Evolutionary conservation across 2,797 vertebrate genomes (phyloP).

Genomic region (Hippopotamyrus pictus): DNA sequence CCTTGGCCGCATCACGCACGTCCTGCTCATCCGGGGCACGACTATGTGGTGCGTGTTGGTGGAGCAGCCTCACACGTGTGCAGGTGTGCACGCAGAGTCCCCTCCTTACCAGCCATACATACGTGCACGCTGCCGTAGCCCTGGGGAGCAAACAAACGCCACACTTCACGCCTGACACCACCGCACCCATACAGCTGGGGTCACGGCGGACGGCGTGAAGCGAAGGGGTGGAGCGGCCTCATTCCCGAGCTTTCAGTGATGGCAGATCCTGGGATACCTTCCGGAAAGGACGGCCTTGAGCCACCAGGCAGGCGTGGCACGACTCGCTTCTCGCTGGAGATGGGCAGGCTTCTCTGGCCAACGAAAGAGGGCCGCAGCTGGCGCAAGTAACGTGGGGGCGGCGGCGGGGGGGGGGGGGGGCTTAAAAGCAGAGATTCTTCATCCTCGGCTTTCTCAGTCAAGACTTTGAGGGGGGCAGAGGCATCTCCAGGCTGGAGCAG

Average conservation of each 20-base stretch:
- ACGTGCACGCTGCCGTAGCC: slow-evolving; percentile 26
- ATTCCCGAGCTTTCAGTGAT: background rate
- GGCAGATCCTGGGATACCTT: background rate
- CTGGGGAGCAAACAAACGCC: slow-evolving; percentile 64
- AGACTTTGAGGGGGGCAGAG: slow-evolving; percentile 22
- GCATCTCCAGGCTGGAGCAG: slow-evolving; percentile 36
- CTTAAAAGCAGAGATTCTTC: background rate
- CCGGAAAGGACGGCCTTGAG: background rate
- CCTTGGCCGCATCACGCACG: background rate
- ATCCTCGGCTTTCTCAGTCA: slow-evolving; percentile 41
- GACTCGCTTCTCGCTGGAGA: background rate
- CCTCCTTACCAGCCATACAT: slow-evolving; percentile 60
- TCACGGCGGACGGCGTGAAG: background rate
- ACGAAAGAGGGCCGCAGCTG: background rate
- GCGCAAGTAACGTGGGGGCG: background rate
- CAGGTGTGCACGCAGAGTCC: slow-evolving; percentile 41
- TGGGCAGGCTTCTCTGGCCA: background rate
- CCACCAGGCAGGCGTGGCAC: background rate
- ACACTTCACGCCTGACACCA: background rate
- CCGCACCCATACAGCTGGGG: background rate
- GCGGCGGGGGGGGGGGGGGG: background rate
- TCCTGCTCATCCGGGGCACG: background rate
- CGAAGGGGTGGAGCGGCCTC: background rate
- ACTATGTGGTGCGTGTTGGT: slow-evolving; percentile 16
- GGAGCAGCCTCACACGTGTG: slow-evolving; percentile 42